Evolutionary conservation across 2,797 vertebrate species (phyloP).

Genomic region (Corythornis leucogaster): DNA sequence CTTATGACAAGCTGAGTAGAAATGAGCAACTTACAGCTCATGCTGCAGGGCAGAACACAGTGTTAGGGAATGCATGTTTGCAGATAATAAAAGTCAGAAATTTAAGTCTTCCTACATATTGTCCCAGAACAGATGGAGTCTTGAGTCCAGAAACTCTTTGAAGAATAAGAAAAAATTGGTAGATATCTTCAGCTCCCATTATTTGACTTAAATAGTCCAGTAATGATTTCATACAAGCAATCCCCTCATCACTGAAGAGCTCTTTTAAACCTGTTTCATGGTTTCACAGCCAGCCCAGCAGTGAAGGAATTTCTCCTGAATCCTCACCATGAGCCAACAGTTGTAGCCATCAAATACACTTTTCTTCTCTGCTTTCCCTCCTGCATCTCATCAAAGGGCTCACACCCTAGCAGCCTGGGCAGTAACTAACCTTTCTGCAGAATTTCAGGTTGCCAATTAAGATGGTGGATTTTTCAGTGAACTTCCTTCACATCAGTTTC

Average conservation of each 20-base stretch:
- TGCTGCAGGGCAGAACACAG: neutral
- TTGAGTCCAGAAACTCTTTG: neutral
- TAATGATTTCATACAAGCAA: neutral
- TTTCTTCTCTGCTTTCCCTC: neutral
- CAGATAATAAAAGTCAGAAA: neutral
- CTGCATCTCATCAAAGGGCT: neutral
- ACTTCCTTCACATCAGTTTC: neutral
- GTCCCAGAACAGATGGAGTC: neutral
- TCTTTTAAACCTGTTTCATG: neutral
- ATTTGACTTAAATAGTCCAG: neutral
- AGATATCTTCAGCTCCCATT: neutral
- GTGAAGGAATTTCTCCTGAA: neutral
- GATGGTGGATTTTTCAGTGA: neutral
- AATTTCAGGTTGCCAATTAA: neutral
- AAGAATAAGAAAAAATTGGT: neutral
- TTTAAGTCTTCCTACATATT: neutral
- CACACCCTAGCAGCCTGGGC: neutral
- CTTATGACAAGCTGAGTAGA: neutral
- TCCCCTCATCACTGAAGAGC: neutral
- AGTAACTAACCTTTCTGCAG: neutral
- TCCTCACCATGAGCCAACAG: neutral
- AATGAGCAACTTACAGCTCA: neutral
- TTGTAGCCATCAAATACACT: neutral
- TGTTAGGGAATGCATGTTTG: neutral
- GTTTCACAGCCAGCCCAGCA: neutral